Base-by-base conservation (phyloP, 2,797 vertebrate species). In the Gymnodraco acuticeps region DNA sequence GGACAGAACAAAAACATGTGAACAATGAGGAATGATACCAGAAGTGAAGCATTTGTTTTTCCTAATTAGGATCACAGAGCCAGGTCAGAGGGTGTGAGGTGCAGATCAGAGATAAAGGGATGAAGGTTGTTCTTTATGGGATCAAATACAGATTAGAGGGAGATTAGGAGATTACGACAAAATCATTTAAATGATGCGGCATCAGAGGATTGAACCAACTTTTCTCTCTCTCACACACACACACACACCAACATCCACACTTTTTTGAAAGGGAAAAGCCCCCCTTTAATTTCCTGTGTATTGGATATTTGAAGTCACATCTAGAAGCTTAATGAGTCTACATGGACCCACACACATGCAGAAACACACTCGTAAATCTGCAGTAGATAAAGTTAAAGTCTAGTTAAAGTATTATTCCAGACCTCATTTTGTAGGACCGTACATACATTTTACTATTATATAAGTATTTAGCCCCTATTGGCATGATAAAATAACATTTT, bases 111-210 rank as follows among this genome's bases (percentile, higher is more conserved):
- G 54, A 87, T 86, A 77, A 85, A 67, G 41, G 65, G 82, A 87
- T 89, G 56, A 82, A 78, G 33, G 59, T 81, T 82, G 55, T 80
- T 86, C 48, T 81, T 72, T 27, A 41, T 81, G 70, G 80, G 82
- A 89, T 90, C 83, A 84, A 81, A 80, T 6, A 17, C 10, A 69
- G 88, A 91, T 89, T 85, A 88, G 60, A 75, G 65, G 42, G 77
- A 82, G 82, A 93, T 88, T 86, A 83, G 65, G 78, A 87, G 84
- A 88, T 89, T 82, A 84, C 81, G 52, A 70, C 66, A 62, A 69
- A 76, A 54, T 80, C 74, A 75, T 71, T 60, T 85, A 83, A 86
- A 87, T 81, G 43, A 73, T 79, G 73, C 62, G 65, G 59, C 60
- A 80, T 88, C 27, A 83, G 53, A 69, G 74, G 69, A 82, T 63